Conservation (phyloP, 2,113 vertebrate genomes). For the Orcinus orca region DNA sequence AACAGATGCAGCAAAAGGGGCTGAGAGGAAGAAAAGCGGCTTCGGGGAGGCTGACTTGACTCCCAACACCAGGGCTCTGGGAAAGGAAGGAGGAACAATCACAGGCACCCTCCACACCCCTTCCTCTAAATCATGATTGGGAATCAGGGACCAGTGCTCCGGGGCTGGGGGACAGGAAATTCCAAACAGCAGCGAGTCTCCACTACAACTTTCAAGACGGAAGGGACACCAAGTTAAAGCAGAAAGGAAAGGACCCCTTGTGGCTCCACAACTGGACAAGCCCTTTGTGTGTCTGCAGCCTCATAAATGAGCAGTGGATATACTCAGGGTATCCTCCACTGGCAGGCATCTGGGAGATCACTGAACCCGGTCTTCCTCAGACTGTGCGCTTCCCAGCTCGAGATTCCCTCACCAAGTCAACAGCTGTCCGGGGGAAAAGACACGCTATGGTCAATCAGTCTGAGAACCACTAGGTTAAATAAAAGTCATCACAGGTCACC, state of each 20-base stretch:
- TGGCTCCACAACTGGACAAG: background rate
- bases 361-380: background rate
- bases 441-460: background rate
- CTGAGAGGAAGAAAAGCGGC: background rate
- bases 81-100: background rate
- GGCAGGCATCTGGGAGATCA: background rate
- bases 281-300: background rate
- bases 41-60: background rate
- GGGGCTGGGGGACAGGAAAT: background rate
- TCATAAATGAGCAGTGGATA: background rate
- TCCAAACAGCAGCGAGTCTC: background rate
- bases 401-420: background rate
- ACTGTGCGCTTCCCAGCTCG: background rate
- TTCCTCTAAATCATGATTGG: background rate
- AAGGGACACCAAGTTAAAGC: background rate
- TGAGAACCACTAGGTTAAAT: background rate
- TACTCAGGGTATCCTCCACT: background rate
- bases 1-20: background rate
- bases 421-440: background rate
- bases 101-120: background rate
- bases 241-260: background rate
- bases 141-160: background rate
- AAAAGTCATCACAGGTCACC: background rate
- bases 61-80: background rate
- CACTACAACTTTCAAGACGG: background rate